Percentiles rank a stretch among this genome's conserved stretches.
Evolutionary conservation across 2,797 vertebrate genomes (phyloP).

Genomic region (Serranus cabrilla): DNA sequence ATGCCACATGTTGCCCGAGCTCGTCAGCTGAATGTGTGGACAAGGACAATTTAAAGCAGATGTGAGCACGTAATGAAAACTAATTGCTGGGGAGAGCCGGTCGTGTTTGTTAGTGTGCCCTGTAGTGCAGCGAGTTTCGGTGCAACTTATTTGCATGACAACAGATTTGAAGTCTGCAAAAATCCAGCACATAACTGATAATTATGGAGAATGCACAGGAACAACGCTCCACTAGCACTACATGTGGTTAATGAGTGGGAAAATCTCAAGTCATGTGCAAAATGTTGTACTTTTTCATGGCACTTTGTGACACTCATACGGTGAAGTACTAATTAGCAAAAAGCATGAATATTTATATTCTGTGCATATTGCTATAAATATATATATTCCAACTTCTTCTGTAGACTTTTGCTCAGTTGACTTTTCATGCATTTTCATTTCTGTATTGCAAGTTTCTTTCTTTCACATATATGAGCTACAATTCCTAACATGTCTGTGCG

Average conservation of each 20-base stretch:
- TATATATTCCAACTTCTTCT: not conserved
- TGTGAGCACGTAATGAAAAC: conserved; percentile 35
- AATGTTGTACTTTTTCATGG: not conserved
- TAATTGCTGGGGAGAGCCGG: conserved; percentile 17
- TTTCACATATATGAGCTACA: not conserved
- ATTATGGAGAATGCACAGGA: not conserved
- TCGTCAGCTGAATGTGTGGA: not conserved
- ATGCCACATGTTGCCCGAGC: not conserved
- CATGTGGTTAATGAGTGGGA: conserved; percentile 14
- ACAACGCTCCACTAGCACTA: not conserved
- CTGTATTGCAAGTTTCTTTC: conserved; percentile 1
- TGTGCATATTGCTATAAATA: too few species aligned
- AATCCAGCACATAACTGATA: not conserved
- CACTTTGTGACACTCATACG: not conserved
- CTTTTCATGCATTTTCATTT: conserved; percentile 25
- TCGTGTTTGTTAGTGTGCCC: conserved; percentile 11
- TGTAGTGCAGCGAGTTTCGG: not conserved
- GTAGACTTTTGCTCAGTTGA: not conserved
- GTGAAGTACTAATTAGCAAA: not conserved
- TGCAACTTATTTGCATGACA: not conserved
- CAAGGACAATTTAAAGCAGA: conserved; percentile 22
- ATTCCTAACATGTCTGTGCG: conserved; percentile 2
- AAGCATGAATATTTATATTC: too few species aligned
- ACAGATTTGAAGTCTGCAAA: not conserved
- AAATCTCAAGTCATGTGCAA: conserved; percentile 25